These are phyloP conservation scores for Lapara coniferarum DNA, from an alignment of 2,888 invertebrate species.

Conservation along the genomic window DNA sequence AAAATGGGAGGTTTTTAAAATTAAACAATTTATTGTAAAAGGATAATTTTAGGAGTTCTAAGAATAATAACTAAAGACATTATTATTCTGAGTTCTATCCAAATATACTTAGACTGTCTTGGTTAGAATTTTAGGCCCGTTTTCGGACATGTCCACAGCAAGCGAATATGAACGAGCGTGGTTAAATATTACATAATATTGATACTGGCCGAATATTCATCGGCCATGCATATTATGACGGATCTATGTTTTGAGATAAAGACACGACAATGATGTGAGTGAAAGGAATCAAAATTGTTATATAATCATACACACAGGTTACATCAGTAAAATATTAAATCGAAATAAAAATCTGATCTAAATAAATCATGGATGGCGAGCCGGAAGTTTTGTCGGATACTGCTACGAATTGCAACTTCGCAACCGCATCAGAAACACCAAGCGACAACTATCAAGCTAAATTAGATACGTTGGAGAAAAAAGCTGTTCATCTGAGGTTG, in stretches of 20 bases:
- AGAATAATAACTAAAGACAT: too few species aligned
- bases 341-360: too few species aligned
- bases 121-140: too few species aligned
- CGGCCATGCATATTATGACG: background rate
- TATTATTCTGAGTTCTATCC: too few species aligned
- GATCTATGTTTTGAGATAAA: background rate
- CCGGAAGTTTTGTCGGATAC: conserved; percentile 71
- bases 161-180: too few species aligned
- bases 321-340: background rate
- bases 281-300: conserved; percentile 27
- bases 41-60: too few species aligned
- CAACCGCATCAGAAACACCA: conserved; percentile 64
- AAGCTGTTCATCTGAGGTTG: conserved; percentile 76
- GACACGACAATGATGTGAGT: conserved; percentile 7
- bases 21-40: too few species aligned
- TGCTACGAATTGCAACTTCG: conserved; percentile 67
- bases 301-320: conserved; percentile 13
- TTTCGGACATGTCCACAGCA: too few species aligned
- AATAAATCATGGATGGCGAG: conserved; percentile 68
- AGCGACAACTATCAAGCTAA: conserved; percentile 72
- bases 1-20: too few species aligned
- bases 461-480: conserved; percentile 75
- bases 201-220: conserved; percentile 25
- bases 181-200: too few species aligned
- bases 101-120: too few species aligned